Conservation (phyloP, 92 coral and sea anemone genomes). For the Zoanthus sociatus region DNA sequence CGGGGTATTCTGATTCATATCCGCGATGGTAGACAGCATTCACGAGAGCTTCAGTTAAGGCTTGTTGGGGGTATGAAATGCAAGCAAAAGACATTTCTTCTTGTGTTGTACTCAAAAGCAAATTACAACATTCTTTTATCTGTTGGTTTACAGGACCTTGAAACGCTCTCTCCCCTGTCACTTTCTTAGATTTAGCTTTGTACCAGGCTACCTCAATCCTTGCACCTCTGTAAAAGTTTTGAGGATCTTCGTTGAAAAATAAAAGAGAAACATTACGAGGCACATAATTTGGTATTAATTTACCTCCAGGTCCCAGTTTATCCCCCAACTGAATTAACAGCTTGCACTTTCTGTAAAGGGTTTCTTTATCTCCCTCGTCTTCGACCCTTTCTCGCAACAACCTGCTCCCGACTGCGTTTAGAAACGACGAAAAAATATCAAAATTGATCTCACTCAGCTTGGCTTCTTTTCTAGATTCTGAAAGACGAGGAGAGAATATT, state of each 20-base stretch:
- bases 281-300: constrained; percentile 34
- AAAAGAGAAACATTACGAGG: constrained; percentile 72
- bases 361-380: not conserved
- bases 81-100: constrained; percentile 62
- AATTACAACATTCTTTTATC: constrained; percentile 54
- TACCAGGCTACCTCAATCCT: constrained; percentile 75
- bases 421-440: constrained; percentile 28
- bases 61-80: constrained; percentile 67
- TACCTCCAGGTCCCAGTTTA: constrained; percentile 29
- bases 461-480: constrained; percentile 5
- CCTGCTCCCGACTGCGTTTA: constrained; percentile 58
- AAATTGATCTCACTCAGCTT: not conserved
- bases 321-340: constrained; percentile 59
- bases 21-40: constrained; percentile 85
- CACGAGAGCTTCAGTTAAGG: constrained; percentile 79
- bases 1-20: constrained; percentile 60
- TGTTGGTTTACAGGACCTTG: constrained; percentile 71
- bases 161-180: constrained; percentile 48
- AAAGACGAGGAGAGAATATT: not conserved
- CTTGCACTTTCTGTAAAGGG: constrained; percentile 42
- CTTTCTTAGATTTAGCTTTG: constrained; percentile 57
- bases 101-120: constrained; percentile 57
- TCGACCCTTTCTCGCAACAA: constrained; percentile 34
- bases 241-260: constrained; percentile 68
- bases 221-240: constrained; percentile 69